Percentiles rank a stretch among this genome's conserved stretches.
Evolutionary conservation across 2,113 vertebrate genomes (phyloP).

Genomic region (Melanocharis versteri): DNA sequence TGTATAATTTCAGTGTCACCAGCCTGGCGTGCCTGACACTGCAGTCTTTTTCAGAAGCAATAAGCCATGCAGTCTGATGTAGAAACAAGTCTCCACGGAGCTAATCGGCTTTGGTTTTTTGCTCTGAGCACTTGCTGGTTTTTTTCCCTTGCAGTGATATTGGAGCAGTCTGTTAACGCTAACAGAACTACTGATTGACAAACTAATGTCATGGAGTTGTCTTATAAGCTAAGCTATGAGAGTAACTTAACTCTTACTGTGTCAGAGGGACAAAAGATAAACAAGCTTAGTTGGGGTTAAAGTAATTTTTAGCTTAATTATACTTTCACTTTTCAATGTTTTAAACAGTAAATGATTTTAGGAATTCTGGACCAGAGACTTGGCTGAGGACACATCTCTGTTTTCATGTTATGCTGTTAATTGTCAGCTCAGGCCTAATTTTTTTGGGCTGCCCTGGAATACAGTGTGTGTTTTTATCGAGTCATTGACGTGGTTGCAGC

Average conservation of each 20-base stretch:
- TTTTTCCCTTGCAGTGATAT: neutral
- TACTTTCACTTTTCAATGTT: neutral
- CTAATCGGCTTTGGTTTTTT: conserved; percentile 46
- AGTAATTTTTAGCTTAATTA: neutral
- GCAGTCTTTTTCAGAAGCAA: conserved; percentile 26
- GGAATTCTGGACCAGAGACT: neutral
- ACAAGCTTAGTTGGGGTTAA: neutral
- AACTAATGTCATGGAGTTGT: neutral
- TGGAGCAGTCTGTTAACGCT: neutral
- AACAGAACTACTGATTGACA: conserved; percentile 36
- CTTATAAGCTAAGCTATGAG: neutral
- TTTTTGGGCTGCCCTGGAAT: neutral
- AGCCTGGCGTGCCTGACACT: neutral
- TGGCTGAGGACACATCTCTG: neutral
- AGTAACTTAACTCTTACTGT: neutral
- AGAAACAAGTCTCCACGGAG: conserved; percentile 57
- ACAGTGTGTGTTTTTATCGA: neutral
- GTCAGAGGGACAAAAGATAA: neutral
- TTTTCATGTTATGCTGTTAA: neutral
- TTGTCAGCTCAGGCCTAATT: neutral
- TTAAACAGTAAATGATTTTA: neutral
- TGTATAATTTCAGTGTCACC: neutral
- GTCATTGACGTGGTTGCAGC: neutral
- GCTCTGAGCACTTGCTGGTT: neutral
- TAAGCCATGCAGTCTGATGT: conserved; percentile 30